Evolutionary conservation across 2,888 invertebrate genomes (phyloP), one percentile per base, ranked within the genome.

Genomic region (Mythimna impura): DNA sequence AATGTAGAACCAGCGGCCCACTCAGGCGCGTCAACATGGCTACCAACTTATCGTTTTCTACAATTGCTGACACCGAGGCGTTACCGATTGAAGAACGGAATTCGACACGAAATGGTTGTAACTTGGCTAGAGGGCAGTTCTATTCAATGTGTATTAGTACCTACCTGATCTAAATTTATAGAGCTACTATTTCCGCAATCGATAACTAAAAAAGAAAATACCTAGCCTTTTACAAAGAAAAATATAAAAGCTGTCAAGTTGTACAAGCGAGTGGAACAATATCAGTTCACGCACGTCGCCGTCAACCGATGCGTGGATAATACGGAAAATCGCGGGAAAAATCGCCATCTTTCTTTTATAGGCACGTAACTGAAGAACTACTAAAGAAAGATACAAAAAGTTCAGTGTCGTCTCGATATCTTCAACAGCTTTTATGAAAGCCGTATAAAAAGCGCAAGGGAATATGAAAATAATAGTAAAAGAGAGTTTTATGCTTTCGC

Each of bases 381-480:
- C 55, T 65, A 72, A 80, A 68, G 43, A 79, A 63, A 83, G 3
- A 68, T 68, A 81, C 60, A 81, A 71, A 71, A 77, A 72, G n/a
- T 71, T 67, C 64, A 30, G 57, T 63, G 57, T 43, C 65, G 60
- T 61, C 84, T 75, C 71, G 58, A 81, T 83, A 54, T 80, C 70
- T 81, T 69, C 62, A 76, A 65, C 70, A 52, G 61, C 67, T 71
- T 81, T 80, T 83, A 83, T 82, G 69, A 71, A 76, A 60, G 67
- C 74, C 22, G 61, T 65, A 64, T 81, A 81, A 81, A 83, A 81
- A 81, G 81, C 65, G 64, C 69, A 70, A 73, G 55, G 77, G 73
- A 83, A 74, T 81, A 75, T 85, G 81, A 77, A 83, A 83, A 85
- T 78, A 73, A 69, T 69, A 47, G 72, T 83, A 71, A 74, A 77